Percentiles rank a stretch among this genome's conserved stretches.
Evolutionary conservation across 2,113 vertebrate species (phyloP).

Genomic region (Nycticorax nycticorax): DNA sequence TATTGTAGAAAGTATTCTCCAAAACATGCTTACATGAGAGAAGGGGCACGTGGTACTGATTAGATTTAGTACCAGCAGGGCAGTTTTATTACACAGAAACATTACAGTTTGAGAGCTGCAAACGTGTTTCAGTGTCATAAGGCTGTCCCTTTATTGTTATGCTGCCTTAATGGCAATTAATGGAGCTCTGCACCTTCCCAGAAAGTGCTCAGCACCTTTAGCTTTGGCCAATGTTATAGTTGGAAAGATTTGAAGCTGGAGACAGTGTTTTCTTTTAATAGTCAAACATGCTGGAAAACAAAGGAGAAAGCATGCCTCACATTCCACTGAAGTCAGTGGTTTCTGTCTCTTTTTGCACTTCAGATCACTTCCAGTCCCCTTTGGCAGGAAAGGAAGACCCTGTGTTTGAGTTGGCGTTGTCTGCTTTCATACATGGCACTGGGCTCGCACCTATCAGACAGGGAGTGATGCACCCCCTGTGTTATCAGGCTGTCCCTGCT

Average conservation of each 20-base stretch:
- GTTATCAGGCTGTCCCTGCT: not conserved
- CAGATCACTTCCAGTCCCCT: slow-evolving; percentile 25
- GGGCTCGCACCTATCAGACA: not conserved
- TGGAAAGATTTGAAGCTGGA: not conserved
- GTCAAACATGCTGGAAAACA: slow-evolving; percentile 42
- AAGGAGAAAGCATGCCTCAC: slow-evolving; percentile 32
- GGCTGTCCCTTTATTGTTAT: not conserved
- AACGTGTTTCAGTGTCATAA: not conserved
- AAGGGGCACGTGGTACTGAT: slow-evolving; percentile 69
- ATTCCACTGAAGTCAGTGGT: slow-evolving; percentile 64
- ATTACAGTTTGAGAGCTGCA: not conserved
- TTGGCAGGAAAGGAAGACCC: not conserved
- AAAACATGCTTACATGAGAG: slow-evolving; percentile 65
- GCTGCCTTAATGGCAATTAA: not conserved
- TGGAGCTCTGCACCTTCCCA: not conserved
- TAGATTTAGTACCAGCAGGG: slow-evolving; percentile 66
- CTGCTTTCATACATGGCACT: not conserved
- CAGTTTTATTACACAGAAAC: slow-evolving; percentile 45
- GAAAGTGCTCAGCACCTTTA: slow-evolving; percentile 21
- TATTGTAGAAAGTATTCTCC: slow-evolving; percentile 70
- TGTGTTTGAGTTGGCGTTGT: not conserved
- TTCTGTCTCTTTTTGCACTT: slow-evolving; percentile 50
- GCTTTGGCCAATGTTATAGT: not conserved
- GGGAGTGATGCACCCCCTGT: not conserved
- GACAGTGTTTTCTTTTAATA: slow-evolving; percentile 24